Base-by-base conservation (phyloP, 2,888 invertebrate species). In the Cremastinae sp. region DNA sequence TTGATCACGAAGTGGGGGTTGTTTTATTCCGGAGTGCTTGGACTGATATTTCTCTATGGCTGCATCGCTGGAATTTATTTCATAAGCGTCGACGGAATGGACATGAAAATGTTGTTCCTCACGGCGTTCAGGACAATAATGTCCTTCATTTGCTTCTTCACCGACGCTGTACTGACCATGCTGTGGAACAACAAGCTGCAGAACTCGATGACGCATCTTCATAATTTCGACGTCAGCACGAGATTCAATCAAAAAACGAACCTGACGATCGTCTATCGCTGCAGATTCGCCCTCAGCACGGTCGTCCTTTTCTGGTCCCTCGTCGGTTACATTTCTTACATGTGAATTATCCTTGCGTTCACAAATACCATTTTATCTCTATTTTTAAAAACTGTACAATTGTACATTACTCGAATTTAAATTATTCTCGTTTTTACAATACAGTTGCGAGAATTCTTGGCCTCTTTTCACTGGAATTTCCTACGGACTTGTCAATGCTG, bases 271-370 rank as follows among this genome's bases (percentile, higher is more conserved):
- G 69, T 68, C 1, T 54, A 61, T 10, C n/a, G 49, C 2, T 80
- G 79, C 61, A 65, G 61, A 12, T 51, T 59, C 7, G 14, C 34
- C 3, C 0, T 79, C 2, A 10, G 78, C 4, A 18, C 68, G 14
- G 2, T 78, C 2, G 68, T 59, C 5, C 10, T 66, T 3, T 81
- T 71, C 14, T 85, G 84, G 83, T n/a, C 54, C 14, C 12, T 74
- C 20, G 78, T 80, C 4, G 83, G 81, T 9, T 82, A 83, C 56
- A 14, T 80, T n/a, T 79, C 76, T n/a, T 83, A 77, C 73, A 56
- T 74, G 83, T 84, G 4, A 72, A 65, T 61, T 45, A 4, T 38
- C 36, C 22, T n/a, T n/a, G 5, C 1, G 9, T 16, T 10, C 10
- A 9, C 0, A n/a, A n/a, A n/a, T n/a, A n/a, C n/a, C n/a, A n/a